These are phyloP conservation scores for Eupithecia subfuscata DNA, from an alignment of 2,888 invertebrate species.

Conservation along the genomic window DNA sequence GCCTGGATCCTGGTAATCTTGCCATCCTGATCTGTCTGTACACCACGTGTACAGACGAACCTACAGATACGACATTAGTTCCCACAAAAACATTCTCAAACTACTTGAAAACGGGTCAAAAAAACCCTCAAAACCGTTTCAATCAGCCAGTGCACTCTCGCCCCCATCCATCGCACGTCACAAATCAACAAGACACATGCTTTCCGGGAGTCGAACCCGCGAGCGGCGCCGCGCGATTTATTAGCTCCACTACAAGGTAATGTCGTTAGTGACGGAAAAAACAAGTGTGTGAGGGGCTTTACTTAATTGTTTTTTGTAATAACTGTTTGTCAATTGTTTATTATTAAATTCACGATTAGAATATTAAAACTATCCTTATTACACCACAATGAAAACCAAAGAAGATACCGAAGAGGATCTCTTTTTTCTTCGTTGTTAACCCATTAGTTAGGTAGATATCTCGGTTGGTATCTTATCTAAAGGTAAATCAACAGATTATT, in stretches of 20 bases:
- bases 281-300: slow-evolving; percentile 41
- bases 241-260: slow-evolving; percentile 69
- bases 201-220: slow-evolving; percentile 72
- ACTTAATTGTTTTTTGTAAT: slow-evolving; percentile 26
- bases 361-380: background rate
- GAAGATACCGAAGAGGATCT: no score
- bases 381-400: no score
- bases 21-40: background rate
- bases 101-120: slow-evolving; percentile 11
- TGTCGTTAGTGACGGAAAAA: slow-evolving; percentile 60
- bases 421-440: background rate
- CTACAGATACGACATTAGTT: background rate
- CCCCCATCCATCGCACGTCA: slow-evolving; percentile 73
- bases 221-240: slow-evolving; percentile 72
- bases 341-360: background rate
- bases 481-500: background rate
- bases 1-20: background rate
- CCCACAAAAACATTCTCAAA: slow-evolving; percentile 14
- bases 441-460: background rate
- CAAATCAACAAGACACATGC: slow-evolving; percentile 81
- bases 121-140: slow-evolving; percentile 29
- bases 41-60: background rate
- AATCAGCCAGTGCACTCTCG: slow-evolving; percentile 29
- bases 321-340: background rate
- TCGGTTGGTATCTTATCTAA: background rate